These are phyloP conservation scores for Cecropterus lyciades DNA, from an alignment of 1,140 invertebrate species.

Conservation along the genomic window DNA sequence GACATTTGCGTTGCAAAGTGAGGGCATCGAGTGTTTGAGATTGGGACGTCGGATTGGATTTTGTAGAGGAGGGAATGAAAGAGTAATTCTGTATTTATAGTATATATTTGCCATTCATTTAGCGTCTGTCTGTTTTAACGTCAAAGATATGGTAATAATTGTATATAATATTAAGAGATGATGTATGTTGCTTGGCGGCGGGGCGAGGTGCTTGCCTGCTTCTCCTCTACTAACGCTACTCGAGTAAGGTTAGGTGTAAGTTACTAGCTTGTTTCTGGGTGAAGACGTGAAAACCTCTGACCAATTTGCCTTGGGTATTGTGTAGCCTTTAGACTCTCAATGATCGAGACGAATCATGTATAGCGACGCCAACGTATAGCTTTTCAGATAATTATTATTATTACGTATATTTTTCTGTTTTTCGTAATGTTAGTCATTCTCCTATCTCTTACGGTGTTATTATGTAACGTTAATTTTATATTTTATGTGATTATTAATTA, in stretches of 20 bases:
- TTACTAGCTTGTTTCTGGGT: slow-evolving; percentile 74
- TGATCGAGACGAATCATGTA: slow-evolving; percentile 76
- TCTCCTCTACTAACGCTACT: slow-evolving; percentile 63
- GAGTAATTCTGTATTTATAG: slow-evolving; percentile 60
- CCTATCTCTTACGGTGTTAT: slow-evolving; percentile 65
- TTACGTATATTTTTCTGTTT: slow-evolving; percentile 51
- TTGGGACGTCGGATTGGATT: slow-evolving; percentile 14
- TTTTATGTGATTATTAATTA: slow-evolving; percentile 66
- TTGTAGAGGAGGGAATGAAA: slow-evolving; percentile 41
- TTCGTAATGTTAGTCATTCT: slow-evolving; percentile 65
- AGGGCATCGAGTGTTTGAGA: slow-evolving; percentile 30
- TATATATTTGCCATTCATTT: slow-evolving; percentile 71
- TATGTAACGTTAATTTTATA: slow-evolving; percentile 69
- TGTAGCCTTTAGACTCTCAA: slow-evolving; percentile 75
- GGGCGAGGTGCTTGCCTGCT: slow-evolving; percentile 72
- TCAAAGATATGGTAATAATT: slow-evolving; percentile 58
- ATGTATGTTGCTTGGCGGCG: slow-evolving; percentile 65
- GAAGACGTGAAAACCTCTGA: slow-evolving; percentile 73
- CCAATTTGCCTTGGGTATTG: slow-evolving; percentile 81
- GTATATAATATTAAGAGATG: slow-evolving; percentile 72
- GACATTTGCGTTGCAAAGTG: slow-evolving; percentile 25
- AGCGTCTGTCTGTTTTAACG: slow-evolving; percentile 55
- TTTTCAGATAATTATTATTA: slow-evolving; percentile 65
- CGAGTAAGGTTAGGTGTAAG: slow-evolving; percentile 73
- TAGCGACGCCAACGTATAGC: slow-evolving; percentile 72